Evolutionary conservation across 2,888 invertebrate species (phyloP), one percentile per base, ranked within the genome.

Genomic region (Peribatodes rhomboidaria): DNA sequence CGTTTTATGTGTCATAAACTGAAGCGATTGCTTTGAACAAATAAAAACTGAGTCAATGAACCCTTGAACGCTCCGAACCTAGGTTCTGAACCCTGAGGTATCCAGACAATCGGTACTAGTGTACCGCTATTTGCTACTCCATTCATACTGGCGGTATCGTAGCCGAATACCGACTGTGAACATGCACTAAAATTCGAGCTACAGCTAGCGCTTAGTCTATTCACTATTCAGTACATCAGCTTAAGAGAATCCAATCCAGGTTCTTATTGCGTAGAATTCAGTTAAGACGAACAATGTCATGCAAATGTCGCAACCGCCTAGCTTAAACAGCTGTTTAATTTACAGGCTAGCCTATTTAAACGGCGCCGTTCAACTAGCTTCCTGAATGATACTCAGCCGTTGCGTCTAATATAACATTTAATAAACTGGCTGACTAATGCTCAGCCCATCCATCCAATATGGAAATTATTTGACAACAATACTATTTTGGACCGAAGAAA

Each of bases 1-100:
- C 55, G 60, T 56, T 65, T 65, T 65, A 65, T 56, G 60, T 41
- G 44, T 65, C 56, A 60, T 60, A 65, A 65, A 65, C 44, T 20
- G 39, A 52, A 55, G 31, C 60, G 55, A 64, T 54, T 44, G 42
- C 46, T 39, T 33, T 53, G 58, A 59, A 59, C 64, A 49, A 65
- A 65, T 61, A 60, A 60, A 61, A 44, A 33, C 20, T 11, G 31
- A 39, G 60, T 53, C 65, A 56, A 52, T 46, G 65, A 58, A 65
- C 65, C 42, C 13, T 53, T 50, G 11, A 46, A 16, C 10, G 16
- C 47, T 49, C 9, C 16, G 14, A 53, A 33, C 33, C 37, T 37
- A 55, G 54, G 52, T 54, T 53, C 33, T 50, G 56, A 64, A 61
- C 44, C 46, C 41, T 14, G 37, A 52, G 56, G 44, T 61, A 53